phyloP scores from a whole-genome alignment of 2,797 vertebrate genomes.

The Hapalemur alaotrensis region DNA sequence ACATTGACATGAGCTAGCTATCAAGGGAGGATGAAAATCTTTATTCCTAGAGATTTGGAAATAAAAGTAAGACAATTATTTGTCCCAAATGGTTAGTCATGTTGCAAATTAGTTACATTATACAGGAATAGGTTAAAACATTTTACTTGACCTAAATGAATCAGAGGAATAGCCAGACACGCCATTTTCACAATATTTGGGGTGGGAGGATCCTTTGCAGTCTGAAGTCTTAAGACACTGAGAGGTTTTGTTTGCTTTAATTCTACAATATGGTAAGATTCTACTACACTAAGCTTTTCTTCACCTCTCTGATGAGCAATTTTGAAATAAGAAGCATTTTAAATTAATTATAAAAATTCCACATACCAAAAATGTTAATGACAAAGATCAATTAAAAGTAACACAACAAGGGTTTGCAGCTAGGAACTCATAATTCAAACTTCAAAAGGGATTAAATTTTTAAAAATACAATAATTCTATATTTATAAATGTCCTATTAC shows the following conservation, averaged over 20 bases:
- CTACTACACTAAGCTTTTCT: background rate
- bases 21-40: background rate
- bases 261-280: background rate
- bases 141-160: constrained; percentile 34
- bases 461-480: background rate
- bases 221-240: constrained; percentile 19
- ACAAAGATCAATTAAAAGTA: background rate
- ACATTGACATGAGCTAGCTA: background rate
- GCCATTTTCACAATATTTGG: background rate
- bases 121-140: constrained; percentile 1
- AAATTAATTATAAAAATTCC: constrained; percentile 42
- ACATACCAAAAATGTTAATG: constrained; percentile 17
- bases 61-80: background rate
- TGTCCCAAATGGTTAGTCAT: background rate
- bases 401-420: background rate
- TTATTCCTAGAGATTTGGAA: background rate
- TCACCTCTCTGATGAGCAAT: background rate
- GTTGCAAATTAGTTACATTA: background rate
- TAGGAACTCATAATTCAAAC: constrained; percentile 18
- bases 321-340: background rate
- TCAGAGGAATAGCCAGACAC: background rate
- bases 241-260: constrained; percentile 25
- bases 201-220: background rate
- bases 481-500: background rate
- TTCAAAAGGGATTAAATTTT: constrained; percentile 30